Evolutionary conservation across 53 echinoderm and acorn worm genomes (phyloP), one percentile per base, ranked within the genome.

Genomic region (Luidia sarsii): DNA sequence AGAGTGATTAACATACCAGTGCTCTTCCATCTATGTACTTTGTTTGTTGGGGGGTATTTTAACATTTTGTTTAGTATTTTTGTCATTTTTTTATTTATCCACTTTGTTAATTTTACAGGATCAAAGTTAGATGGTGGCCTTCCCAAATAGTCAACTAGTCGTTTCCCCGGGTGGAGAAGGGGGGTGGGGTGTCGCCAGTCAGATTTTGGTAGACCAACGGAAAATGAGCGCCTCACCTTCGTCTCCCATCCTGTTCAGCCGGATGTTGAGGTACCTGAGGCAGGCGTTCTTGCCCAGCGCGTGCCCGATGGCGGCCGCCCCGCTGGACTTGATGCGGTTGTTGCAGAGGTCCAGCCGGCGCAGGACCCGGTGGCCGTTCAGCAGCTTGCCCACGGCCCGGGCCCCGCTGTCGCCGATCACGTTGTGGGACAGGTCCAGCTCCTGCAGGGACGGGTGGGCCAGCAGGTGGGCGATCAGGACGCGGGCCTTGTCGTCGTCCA

Each of bases 191-290:
- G n/a, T n/a, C n/a, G n/a, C n/a, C n/a, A n/a, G n/a, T n/a, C n/a
- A n/a, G n/a, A n/a, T n/a, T n/a, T n/a, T n/a, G n/a, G n/a, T n/a
- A n/a, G n/a, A n/a, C n/a, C n/a, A n/a, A n/a, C n/a, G n/a, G n/a
- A n/a, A n/a, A n/a, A n/a, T n/a, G n/a, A n/a, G n/a, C n/a, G n/a
- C 51, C 87, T 39, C 64, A 97, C 97, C 97, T 82, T 97, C 97
- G 88, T 97, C 97, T 57, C 93, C 96, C 60, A 97, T 69, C 69
- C 97, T 91, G 88, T 97, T 97, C 21, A 97, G 87, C 70, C 89
- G 89, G 19, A 97, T 70, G 81, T 97, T 83, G n/a, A 97, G 68
- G 68, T 89, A 83, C 81, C 91, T 91, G 57, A 97, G 65, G 18
- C 93, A 86, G 28, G 82, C 87, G 43, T 97, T 97, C 84, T 94